Conservation (phyloP, 2,888 invertebrate genomes). For the Ptilodon capucinus region DNA sequence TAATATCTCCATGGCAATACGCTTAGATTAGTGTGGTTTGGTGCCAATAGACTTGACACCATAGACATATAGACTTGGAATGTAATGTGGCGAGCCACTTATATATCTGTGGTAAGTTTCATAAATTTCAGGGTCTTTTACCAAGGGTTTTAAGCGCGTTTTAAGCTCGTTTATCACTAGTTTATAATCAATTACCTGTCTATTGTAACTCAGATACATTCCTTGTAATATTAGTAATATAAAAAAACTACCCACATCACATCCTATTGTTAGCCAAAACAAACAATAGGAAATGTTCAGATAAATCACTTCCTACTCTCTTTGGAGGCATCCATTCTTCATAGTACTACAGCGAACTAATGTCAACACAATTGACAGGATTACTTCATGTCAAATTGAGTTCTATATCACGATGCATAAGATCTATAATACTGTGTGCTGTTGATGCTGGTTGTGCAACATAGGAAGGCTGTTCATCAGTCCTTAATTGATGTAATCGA, state of each 20-base stretch:
- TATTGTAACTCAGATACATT: not conserved
- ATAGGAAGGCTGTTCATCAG: conserved; percentile 23
- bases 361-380: conserved; percentile 20
- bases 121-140: no score
- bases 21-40: no score
- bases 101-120: no score
- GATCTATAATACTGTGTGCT: conserved; percentile 1
- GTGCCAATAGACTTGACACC: no score
- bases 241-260: conserved; percentile 26
- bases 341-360: conserved; percentile 26
- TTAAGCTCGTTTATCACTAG: no score
- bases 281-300: conserved; percentile 39
- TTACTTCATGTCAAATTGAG: conserved; percentile 6
- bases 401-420: not conserved
- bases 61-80: no score
- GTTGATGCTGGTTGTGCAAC: not conserved
- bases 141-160: no score
- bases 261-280: conserved; percentile 38
- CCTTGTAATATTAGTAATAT: not conserved
- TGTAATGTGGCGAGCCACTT: no score
- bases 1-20: no score
- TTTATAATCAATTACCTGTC: no score
- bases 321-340: conserved; percentile 33
- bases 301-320: conserved; percentile 38
- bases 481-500: conserved; percentile 55